phyloP scores from a whole-genome alignment of 2,113 vertebrate species.

The Microcebus lehilahytsara region DNA sequence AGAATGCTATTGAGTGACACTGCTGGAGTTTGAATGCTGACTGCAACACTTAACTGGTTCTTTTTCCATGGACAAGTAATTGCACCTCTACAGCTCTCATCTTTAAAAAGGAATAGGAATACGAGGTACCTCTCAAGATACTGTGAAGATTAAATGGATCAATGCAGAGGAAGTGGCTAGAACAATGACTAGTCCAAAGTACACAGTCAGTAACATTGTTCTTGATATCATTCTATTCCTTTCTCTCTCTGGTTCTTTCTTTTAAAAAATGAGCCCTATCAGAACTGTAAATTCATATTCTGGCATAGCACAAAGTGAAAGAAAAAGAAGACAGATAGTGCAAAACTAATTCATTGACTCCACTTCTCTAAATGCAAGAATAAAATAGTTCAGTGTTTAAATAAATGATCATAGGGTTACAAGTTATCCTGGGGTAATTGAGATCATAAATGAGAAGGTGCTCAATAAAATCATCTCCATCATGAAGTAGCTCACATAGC shows the following conservation, averaged over 20 bases:
- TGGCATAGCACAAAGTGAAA: background rate
- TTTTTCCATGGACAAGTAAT: background rate
- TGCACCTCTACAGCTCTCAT: background rate
- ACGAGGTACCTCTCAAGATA: background rate
- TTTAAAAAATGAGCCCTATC: background rate
- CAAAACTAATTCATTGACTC: background rate
- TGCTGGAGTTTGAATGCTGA: background rate
- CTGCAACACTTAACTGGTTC: background rate
- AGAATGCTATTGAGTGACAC: background rate
- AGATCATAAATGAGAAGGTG: background rate
- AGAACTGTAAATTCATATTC: background rate
- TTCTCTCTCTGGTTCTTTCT: background rate
- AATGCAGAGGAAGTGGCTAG: background rate
- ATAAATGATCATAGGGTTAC: background rate
- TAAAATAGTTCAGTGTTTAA: background rate
- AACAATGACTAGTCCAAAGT: background rate
- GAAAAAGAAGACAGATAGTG: background rate
- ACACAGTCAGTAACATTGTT: background rate
- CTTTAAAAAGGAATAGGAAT: background rate
- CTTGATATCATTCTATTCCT: background rate
- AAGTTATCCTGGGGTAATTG: background rate
- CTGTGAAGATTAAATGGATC: background rate
- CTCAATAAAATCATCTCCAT: background rate
- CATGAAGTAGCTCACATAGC: background rate
- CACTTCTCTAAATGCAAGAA: background rate